Evolutionary conservation across 2,113 vertebrate species (phyloP).

Genomic region (Oryzias melastigma): DNA sequence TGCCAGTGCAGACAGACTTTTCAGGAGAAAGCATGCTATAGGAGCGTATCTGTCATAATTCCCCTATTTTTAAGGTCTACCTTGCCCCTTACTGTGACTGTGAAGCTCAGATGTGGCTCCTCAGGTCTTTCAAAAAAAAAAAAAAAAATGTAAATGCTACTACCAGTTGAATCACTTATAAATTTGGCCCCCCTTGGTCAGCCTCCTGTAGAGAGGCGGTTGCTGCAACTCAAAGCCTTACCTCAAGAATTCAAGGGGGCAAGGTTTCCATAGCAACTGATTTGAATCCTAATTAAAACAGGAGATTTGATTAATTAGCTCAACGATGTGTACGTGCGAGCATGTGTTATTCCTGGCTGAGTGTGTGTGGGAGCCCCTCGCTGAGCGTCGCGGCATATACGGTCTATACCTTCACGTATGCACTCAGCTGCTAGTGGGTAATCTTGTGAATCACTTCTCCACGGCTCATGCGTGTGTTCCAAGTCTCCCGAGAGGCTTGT

Average conservation of each 20-base stretch:
- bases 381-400: constrained; percentile 54
- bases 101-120: constrained; percentile 50
- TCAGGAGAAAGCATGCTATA: constrained; percentile 23
- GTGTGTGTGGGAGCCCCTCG: constrained; percentile 43
- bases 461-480: constrained; percentile 35
- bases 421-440: constrained; percentile 38
- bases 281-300: constrained; percentile 75
- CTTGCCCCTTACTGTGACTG: constrained; percentile 23
- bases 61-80: constrained; percentile 6
- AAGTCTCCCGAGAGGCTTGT: constrained; percentile 61
- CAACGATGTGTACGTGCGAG: constrained; percentile 23
- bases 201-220: constrained; percentile 43
- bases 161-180: constrained; percentile 56
- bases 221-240: constrained; percentile 28
- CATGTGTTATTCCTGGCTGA: constrained; percentile 19
- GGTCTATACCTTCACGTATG: constrained; percentile 13
- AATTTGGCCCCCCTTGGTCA: constrained; percentile 48
- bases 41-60: constrained; percentile 16
- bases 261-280: constrained; percentile 76
- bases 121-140: constrained; percentile 30
- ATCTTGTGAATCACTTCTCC: constrained; percentile 54
- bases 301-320: constrained; percentile 75
- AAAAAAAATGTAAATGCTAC: constrained; percentile 51
- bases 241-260: constrained; percentile 60
- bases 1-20: constrained; percentile 30